phyloP scores from a whole-genome alignment of 1,140 invertebrate species.

The Calephelis virginiensis region DNA sequence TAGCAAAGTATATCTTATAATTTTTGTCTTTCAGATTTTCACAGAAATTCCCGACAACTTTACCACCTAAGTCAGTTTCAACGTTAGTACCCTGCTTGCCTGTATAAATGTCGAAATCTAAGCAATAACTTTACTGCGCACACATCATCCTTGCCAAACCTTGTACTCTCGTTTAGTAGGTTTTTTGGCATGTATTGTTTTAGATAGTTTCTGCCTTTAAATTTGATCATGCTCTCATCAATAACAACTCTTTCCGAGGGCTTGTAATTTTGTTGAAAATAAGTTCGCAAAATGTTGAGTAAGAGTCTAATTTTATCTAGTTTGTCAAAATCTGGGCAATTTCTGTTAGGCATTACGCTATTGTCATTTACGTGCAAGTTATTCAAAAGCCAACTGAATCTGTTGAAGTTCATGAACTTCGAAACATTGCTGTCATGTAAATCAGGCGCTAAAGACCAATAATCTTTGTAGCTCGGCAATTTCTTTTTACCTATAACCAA shows the following conservation, averaged over 20 bases:
- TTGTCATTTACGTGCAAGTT: conserved; percentile 26
- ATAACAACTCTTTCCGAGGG: conserved; percentile 20
- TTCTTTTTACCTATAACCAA: conserved; percentile 4
- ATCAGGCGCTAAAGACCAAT: conserved; percentile 27
- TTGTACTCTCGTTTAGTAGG: conserved; percentile 14
- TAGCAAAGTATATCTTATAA: not conserved
- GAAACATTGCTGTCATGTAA: conserved; percentile 24
- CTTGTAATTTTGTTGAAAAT: conserved; percentile 10
- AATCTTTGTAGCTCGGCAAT: conserved; percentile 24
- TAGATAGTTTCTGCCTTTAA: conserved; percentile 24
- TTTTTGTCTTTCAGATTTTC: not conserved
- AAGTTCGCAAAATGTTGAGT: not conserved
- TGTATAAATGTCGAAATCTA: conserved; percentile 26
- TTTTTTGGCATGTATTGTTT: conserved; percentile 24
- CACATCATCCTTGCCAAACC: conserved; percentile 7
- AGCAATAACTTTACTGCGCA: conserved; percentile 25
- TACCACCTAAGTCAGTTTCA: not conserved
- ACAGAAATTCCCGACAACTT: not conserved
- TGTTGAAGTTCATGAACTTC: conserved; percentile 20
- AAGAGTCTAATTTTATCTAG: conserved; percentile 23
- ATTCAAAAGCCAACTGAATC: conserved; percentile 26
- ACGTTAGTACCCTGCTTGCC: not conserved
- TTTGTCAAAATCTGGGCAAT: conserved; percentile 25
- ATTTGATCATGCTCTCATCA: conserved; percentile 30
- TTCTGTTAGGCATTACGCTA: conserved; percentile 20